phyloP scores from a whole-genome alignment of 2,888 invertebrate genomes.

The Nephrotoma guestfalica region DNA sequence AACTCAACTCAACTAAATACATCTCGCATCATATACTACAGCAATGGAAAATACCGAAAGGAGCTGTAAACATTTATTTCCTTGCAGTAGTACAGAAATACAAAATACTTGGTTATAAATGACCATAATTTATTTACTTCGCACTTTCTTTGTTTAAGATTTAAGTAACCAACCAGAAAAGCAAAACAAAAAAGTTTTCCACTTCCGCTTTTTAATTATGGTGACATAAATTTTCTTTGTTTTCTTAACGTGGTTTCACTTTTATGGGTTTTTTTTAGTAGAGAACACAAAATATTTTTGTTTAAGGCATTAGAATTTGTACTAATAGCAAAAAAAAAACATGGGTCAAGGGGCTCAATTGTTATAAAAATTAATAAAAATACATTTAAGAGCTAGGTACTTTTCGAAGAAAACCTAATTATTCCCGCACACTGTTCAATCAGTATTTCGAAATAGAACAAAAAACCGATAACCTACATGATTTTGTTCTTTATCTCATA shows the following conservation, averaged over 20 bases:
- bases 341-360: too few species aligned
- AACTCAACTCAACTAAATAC: neutral
- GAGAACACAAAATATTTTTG: too few species aligned
- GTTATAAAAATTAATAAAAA: too few species aligned
- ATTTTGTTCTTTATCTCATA: too few species aligned
- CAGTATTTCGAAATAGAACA: too few species aligned
- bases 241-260: neutral
- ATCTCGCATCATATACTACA: neutral
- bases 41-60: neutral
- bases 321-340: too few species aligned
- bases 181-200: neutral
- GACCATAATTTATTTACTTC: neutral
- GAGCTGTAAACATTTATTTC: neutral
- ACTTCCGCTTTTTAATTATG: neutral
- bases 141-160: neutral
- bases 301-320: too few species aligned
- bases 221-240: neutral
- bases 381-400: too few species aligned
- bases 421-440: too few species aligned
- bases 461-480: too few species aligned
- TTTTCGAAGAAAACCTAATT: too few species aligned
- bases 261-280: neutral
- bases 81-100: neutral
- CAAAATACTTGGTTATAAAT: neutral
- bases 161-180: neutral